phyloP scores from a whole-genome alignment of 2,113 vertebrate species.

The Oriolus oriolus region DNA sequence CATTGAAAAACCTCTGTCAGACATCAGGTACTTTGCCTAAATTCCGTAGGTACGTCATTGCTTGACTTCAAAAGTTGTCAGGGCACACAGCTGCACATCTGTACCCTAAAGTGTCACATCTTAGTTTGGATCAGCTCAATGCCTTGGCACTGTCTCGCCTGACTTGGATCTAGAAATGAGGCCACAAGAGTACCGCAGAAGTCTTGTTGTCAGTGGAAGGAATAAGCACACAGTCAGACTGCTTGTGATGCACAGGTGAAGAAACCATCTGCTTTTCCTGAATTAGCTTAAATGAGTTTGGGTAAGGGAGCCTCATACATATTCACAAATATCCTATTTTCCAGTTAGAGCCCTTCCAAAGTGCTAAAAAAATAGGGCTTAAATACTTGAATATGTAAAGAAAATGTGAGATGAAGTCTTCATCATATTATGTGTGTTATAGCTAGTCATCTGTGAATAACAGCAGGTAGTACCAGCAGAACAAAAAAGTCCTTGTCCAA shows the following conservation, averaged over 20 bases:
- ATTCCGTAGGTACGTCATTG: background rate
- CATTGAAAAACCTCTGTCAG: background rate
- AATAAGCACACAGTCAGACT: background rate
- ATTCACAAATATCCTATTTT: background rate
- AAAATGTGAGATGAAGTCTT: background rate
- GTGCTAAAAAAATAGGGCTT: background rate
- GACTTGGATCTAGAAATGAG: background rate
- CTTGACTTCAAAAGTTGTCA: background rate
- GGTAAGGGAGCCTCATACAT: background rate
- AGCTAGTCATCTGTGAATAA: background rate
- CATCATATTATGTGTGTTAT: background rate
- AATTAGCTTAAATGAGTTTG: background rate
- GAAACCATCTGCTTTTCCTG: background rate
- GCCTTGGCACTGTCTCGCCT: background rate
- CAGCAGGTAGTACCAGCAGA: background rate
- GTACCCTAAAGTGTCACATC: background rate
- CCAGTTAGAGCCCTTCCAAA: background rate
- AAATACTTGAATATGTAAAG: background rate
- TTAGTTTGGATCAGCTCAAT: background rate
- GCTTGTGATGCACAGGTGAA: background rate
- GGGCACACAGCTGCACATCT: background rate
- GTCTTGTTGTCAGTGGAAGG: background rate
- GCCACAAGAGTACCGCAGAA: fast-evolving
- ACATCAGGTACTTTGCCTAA: background rate
- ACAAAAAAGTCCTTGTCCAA: background rate